Conservation (phyloP, 2,888 invertebrate species). For the Fragum sueziense region DNA sequence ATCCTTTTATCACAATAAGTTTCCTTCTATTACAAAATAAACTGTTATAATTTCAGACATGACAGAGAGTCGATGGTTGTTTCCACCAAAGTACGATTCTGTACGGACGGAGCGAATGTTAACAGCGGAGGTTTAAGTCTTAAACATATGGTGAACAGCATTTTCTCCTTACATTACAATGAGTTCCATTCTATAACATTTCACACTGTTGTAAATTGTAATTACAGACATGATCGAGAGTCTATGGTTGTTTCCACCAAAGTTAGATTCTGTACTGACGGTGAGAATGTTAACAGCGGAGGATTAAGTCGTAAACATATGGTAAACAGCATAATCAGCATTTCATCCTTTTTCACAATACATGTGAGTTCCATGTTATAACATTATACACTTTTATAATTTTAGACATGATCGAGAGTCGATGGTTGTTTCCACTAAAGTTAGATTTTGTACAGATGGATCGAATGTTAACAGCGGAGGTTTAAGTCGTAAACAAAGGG, state of each 20-base stretch:
- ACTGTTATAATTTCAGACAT: too few relatives aligned
- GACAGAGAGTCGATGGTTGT: conserved; percentile 14
- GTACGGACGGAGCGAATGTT: background rate
- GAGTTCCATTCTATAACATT: too few relatives aligned
- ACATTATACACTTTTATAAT: too few relatives aligned
- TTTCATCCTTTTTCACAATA: too few relatives aligned
- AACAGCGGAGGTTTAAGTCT: conserved; percentile 73
- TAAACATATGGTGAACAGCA: conserved; percentile 67
- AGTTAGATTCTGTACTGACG: background rate
- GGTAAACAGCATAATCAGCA: conserved; percentile 61
- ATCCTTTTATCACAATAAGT: background rate
- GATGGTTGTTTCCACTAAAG: conserved; percentile 18
- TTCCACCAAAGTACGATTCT: conserved; percentile 11
- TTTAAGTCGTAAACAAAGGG: conserved; percentile 71
- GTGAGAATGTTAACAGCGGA: conserved; percentile 52
- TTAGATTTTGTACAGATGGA: background rate
- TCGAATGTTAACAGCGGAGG: conserved; percentile 65
- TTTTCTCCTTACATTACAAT: too few relatives aligned
- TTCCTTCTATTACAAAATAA: too few relatives aligned
- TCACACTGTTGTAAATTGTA: too few relatives aligned
- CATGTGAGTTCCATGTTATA: too few relatives aligned
- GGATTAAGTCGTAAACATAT: conserved; percentile 75
- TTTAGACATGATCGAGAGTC: conserved; percentile 8
- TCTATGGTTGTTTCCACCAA: conserved; percentile 17
- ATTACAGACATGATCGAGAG: conserved; percentile 13